phyloP scores from a whole-genome alignment of 2,888 invertebrate species.

The Gibbula magus region DNA sequence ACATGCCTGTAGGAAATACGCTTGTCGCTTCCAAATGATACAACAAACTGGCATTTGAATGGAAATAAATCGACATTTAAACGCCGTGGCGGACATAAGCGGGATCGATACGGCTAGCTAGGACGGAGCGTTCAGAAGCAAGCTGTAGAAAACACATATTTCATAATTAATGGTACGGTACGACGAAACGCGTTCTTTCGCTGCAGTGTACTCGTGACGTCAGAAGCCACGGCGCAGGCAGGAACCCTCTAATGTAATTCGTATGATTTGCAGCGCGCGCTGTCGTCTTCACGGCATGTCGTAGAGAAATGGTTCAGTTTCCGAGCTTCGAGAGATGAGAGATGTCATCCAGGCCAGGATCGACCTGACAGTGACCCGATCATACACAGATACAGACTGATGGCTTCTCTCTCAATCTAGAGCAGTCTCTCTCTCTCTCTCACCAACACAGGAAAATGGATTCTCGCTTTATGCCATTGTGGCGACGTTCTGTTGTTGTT shows the following conservation, averaged over 20 bases:
- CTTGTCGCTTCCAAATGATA: too few species aligned
- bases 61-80: too few species aligned
- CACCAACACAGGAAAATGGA: not conserved
- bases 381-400: too few species aligned
- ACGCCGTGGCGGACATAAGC: not conserved
- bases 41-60: too few species aligned
- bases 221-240: not conserved
- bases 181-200: not conserved
- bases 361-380: too few species aligned
- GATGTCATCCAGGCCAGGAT: too few species aligned
- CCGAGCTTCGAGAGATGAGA: too few species aligned
- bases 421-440: too few species aligned
- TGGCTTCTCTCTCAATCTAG: too few species aligned
- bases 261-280: not conserved
- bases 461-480: not conserved
- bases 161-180: conserved; percentile 1
- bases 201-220: not conserved
- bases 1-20: too few species aligned
- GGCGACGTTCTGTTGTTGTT: not conserved
- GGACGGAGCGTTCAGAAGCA: not conserved
- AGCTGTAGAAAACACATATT: not conserved
- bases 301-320: too few species aligned
- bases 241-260: not conserved
- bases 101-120: not conserved
- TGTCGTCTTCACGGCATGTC: not conserved